A percentile compares a stretch with the other conserved stretches of the same genome.
These are phyloP conservation scores for Callimico goeldii DNA, from an alignment of 2,797 vertebrate genomes.

Conservation along the genomic window DNA sequence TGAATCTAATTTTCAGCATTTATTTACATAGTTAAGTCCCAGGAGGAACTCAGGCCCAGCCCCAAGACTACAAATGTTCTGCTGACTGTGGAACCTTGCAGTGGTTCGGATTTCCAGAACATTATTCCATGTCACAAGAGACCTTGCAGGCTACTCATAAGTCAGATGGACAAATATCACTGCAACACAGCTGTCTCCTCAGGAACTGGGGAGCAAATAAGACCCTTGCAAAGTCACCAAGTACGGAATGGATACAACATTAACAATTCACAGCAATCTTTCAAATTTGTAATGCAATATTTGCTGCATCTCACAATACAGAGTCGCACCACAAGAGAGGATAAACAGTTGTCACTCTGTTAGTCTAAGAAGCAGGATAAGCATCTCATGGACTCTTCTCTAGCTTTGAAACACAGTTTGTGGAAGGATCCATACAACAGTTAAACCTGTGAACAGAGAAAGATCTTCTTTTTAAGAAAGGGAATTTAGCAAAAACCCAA, in stretches of 20 bases:
- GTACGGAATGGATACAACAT: conserved; percentile 61
- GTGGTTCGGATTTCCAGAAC: background rate
- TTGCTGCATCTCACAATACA: conserved; percentile 55
- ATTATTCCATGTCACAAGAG: conserved; percentile 44
- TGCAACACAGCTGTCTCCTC: conserved; percentile 54
- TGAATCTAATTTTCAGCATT: background rate
- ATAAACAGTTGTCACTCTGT: too few species aligned
- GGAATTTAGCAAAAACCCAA: background rate
- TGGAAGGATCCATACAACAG: background rate
- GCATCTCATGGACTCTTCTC: background rate
- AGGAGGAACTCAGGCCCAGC: background rate
- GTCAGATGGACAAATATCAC: conserved; percentile 4
- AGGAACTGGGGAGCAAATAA: background rate
- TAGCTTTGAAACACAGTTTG: background rate
- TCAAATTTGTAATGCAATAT: conserved; percentile 72
- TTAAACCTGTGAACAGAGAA: background rate
- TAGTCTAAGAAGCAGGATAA: background rate
- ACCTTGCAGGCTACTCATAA: background rate
- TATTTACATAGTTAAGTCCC: conserved; percentile 19
- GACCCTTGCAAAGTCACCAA: conserved; percentile 58
- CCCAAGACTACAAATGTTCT: background rate
- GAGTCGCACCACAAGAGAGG: conserved; percentile 63
- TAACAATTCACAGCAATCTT: conserved; percentile 67
- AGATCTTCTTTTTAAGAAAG: background rate
- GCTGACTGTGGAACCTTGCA: background rate